Percentiles rank a stretch among this genome's conserved stretches.
Evolutionary conservation across 23 tunicate species (phyloP).

Genomic region (Phallusia fumigata): DNA sequence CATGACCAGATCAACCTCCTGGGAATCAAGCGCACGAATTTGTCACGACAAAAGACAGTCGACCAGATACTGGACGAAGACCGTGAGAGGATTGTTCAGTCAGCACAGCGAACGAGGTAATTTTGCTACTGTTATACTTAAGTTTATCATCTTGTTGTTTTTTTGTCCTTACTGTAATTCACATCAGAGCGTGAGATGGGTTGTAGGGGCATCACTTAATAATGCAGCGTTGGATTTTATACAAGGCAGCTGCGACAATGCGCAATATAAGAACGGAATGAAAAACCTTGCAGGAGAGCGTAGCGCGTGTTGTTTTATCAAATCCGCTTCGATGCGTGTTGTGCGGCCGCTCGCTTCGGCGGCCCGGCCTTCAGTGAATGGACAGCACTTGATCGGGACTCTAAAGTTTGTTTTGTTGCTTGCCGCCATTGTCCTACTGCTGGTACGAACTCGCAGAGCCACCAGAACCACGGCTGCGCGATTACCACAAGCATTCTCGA

Average conservation of each 20-base stretch:
- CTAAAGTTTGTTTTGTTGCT: not conserved
- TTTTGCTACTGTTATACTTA: not conserved
- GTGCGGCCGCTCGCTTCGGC: too few species aligned
- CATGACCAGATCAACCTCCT: slow-evolving; percentile 26
- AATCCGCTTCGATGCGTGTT: too few species aligned
- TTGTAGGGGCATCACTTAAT: too few species aligned
- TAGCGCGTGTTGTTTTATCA: not conserved
- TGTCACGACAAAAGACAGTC: slow-evolving; percentile 40
- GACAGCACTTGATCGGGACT: slow-evolving; percentile 2
- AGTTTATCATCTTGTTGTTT: too few species aligned
- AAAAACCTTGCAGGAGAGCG: not conserved
- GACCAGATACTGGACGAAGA: slow-evolving; percentile 70
- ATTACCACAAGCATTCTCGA: slow-evolving; percentile 11
- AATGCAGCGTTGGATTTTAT: too few species aligned
- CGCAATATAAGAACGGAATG: not conserved
- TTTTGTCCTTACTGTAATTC: too few species aligned
- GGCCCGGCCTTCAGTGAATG: not conserved
- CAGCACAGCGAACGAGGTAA: slow-evolving; percentile 54
- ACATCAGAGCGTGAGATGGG: too few species aligned
- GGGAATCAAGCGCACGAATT: slow-evolving; percentile 52
- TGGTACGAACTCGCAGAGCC: not conserved
- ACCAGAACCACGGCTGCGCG: not conserved
- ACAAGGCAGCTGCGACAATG: too few species aligned
- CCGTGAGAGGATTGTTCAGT: slow-evolving; percentile 39
- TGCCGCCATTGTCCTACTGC: slow-evolving; percentile 8